Evolutionary conservation across 2,888 invertebrate genomes (phyloP), one percentile per base, ranked within the genome.

Genomic region (Trissolcus brochymenae): DNA sequence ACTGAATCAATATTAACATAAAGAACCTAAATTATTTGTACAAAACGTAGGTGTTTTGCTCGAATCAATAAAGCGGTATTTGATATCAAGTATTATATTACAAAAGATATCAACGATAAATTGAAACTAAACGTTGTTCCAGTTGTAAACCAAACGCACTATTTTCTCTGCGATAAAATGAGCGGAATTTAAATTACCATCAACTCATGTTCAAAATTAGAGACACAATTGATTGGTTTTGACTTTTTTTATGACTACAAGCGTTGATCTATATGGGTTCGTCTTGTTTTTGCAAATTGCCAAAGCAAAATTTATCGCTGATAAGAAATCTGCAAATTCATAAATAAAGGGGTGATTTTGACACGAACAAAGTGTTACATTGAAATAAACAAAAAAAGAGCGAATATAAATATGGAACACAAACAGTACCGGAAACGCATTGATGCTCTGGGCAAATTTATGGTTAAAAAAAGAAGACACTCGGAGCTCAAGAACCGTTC

Each of bases 401-500:
- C n/a, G 61, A 35, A 65, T 72, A 71, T 59, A 73, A 72, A 79
- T 72, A 68, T 67, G 76, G 50, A 65, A 68, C 64, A 51, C 51
- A 65, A 70, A 76, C 60, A 46, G 76, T 74, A 76, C 79, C 79
- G 79, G 79, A 79, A 79, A 79, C 64, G 68, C 76, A 77, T 75
- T 74, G 79, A 77, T 61, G 79, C 76, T 75, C 71, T 71, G 76
- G 79, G 74, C 79, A 79, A 80, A 80, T 80, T 80, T 80, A 80
- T 79, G 78, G 78, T 67, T 62, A 60, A 79, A 77, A 79, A 80
- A 79, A 74, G 74, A 79, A 78, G 73, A 66, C 68, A 65, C 35
- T 70, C 67, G 75, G 61, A 73, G 65, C 73, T 79, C 59, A 76
- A 76, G 79, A 77, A 73, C 65, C 79, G 79, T 80, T 79, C 75